Percentiles rank a stretch among this genome's conserved stretches.
phyloP scores from a whole-genome alignment of 2,888 invertebrate species.

The Eristalis intricaria region DNA sequence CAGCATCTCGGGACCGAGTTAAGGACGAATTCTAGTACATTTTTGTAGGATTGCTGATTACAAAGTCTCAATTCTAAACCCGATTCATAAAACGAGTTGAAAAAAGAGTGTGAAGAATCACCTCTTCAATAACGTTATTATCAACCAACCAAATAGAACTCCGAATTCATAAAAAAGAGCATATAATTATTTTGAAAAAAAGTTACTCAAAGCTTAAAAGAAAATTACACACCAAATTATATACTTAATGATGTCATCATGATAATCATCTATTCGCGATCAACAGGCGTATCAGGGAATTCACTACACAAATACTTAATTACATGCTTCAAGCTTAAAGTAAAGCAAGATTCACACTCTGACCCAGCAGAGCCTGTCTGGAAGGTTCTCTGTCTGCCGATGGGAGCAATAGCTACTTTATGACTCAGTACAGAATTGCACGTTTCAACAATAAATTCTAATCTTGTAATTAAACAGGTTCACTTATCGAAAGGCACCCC shows the following conservation, averaged over 20 bases:
- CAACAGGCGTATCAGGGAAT: background rate
- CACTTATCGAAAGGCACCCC: too few relatives aligned
- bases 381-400: too few relatives aligned
- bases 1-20: too few relatives aligned
- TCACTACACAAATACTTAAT: background rate
- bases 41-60: too few relatives aligned
- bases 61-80: too few relatives aligned
- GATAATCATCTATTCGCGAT: background rate
- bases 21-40: too few relatives aligned
- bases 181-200: background rate
- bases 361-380: background rate
- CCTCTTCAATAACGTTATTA: too few relatives aligned
- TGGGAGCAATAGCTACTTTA: background rate
- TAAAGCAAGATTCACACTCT: background rate
- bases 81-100: too few relatives aligned
- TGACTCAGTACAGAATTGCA: background rate
- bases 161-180: background rate
- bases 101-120: too few relatives aligned
- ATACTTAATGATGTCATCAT: background rate
- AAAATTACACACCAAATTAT: background rate
- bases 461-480: background rate
- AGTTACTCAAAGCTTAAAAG: background rate
- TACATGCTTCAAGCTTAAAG: background rate
- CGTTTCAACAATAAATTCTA: constrained; percentile 7
- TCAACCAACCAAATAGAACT: too few relatives aligned